Base-by-base conservation (phyloP, 2,888 invertebrate genomes). In the Tetragonula carbonaria region DNA sequence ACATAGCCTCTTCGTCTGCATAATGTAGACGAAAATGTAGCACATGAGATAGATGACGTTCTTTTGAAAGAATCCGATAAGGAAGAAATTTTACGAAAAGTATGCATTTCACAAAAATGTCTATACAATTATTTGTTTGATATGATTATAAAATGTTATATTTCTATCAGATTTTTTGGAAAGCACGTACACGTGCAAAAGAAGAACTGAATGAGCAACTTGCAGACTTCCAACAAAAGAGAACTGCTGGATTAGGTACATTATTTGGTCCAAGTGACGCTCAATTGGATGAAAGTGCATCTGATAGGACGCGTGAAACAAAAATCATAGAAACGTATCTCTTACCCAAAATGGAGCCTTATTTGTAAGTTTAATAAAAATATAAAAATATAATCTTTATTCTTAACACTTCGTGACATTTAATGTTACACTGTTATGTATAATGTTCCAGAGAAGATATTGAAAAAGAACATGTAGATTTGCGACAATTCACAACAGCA, bases 211-310 rank as follows among this genome's bases (percentile, higher is more conserved):
- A 97, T 75, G 97, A 97, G 90, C 97, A 97, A 92, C 95, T 99
- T 74, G 96, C 96, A 51, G 98, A 98, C 94, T 98, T 98, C 95
- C 97, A 98, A 93, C 97, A 97, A 91, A 99, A 99, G 95, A 95
- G 98, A 89, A 98, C 97, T 59, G 97, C 98, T 57, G 99, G 99
- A 2, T 95, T 99, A 83, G 98, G 97, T 21, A 97, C 97, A 73
- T 96, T 99, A 89, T 99, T 98, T 95, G 99, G 99, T 0, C 98
- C 98, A 0, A 96, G 96, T 38, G 98, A 98, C 95, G 96, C 96
- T 82, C 96, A 97, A 88, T 95, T 98, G 5, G 96, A 97, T 90
- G 97, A 97, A 93, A 97, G 97, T 86, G 97, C 97, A 92, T 96
- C 97, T 80, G 98, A 98, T 93, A 97, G 97, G 94, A 95, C 95